phyloP scores from a whole-genome alignment of 1,140 invertebrate genomes.

The Drosophila nannoptera region DNA sequence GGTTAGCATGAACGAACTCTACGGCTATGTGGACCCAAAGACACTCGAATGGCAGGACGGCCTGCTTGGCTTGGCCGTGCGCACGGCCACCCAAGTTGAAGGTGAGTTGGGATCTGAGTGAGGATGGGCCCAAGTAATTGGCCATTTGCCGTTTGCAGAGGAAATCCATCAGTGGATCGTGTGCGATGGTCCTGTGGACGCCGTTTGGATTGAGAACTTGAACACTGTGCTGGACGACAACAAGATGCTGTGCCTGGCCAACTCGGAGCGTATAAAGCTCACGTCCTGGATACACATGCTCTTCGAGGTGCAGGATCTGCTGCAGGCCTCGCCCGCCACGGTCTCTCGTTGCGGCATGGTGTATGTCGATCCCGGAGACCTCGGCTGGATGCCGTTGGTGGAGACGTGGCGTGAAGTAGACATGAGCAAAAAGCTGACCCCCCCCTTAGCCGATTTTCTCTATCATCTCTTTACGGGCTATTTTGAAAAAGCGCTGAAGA shows the following conservation, averaged over 20 bases:
- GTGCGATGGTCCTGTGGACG: slow-evolving; percentile 95
- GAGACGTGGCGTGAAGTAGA: slow-evolving; percentile 87
- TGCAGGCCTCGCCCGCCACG: slow-evolving; percentile 93
- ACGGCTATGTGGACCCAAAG: slow-evolving; percentile 90
- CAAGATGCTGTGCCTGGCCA: slow-evolving; percentile 93
- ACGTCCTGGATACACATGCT: slow-evolving; percentile 90
- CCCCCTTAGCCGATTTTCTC: slow-evolving; percentile 81
- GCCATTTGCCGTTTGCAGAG: slow-evolving; percentile 47
- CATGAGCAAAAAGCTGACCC: slow-evolving; percentile 80
- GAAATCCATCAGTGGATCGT: slow-evolving; percentile 90
- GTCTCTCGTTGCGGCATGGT: slow-evolving; percentile 93
- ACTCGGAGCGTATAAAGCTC: slow-evolving; percentile 94
- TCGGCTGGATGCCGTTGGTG: slow-evolving; percentile 90
- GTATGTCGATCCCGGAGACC: slow-evolving; percentile 90
- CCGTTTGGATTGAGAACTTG: slow-evolving; percentile 97
- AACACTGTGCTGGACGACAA: slow-evolving; percentile 96
- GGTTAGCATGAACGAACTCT: slow-evolving; percentile 92
- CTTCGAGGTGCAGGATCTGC: slow-evolving; percentile 93
- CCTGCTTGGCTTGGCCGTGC: slow-evolving; percentile 86
- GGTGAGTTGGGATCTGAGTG: slow-evolving; percentile 38
- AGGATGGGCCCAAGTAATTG: neutral
- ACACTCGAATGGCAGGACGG: slow-evolving; percentile 95
- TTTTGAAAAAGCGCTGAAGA: slow-evolving; percentile 83
- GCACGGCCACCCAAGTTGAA: slow-evolving; percentile 84
- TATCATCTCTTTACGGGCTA: slow-evolving; percentile 83